Evolutionary conservation across 1,140 invertebrate species (phyloP).

Genomic region (Cephus cinctus): DNA sequence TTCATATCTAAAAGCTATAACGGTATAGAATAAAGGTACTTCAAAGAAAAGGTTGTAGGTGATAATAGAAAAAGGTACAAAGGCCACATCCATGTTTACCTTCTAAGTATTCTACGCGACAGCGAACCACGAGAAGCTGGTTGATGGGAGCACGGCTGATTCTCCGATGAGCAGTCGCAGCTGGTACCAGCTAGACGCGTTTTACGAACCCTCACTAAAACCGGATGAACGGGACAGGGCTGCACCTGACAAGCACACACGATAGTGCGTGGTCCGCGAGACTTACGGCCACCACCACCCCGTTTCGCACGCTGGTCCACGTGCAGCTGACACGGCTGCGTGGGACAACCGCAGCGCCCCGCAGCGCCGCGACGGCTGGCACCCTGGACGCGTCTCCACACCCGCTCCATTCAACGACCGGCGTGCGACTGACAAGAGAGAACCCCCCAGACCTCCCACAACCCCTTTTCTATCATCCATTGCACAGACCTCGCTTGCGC

Average conservation of each 20-base stretch:
- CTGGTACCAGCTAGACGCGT: conserved; percentile 33
- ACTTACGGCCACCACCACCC: conserved; percentile 30
- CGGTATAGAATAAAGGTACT: no score
- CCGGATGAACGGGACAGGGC: conserved; percentile 51
- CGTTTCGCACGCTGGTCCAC: conserved; percentile 45
- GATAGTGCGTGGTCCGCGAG: conserved; percentile 47
- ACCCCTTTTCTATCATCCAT: no score
- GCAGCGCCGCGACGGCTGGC: conserved; percentile 39
- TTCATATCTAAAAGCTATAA: no score
- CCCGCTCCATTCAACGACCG: conserved; percentile 66
- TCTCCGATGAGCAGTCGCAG: conserved; percentile 48
- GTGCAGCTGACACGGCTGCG: conserved; percentile 50
- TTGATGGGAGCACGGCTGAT: conserved; percentile 45
- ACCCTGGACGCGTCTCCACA: conserved; percentile 54
- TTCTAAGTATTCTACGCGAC: conserved; percentile 31
- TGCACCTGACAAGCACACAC: conserved; percentile 51
- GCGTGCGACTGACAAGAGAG: conserved; percentile 59
- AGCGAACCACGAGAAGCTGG: conserved; percentile 30
- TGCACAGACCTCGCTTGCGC: no score
- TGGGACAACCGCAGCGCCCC: conserved; percentile 43
- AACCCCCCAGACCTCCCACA: no score
- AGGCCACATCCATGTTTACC: conserved; percentile 28
- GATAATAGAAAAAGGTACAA: no score
- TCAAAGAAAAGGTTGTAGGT: no score
- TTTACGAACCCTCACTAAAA: conserved; percentile 47